Base-by-base conservation (phyloP, 1,140 invertebrate species). In the Augochlora pura region DNA sequence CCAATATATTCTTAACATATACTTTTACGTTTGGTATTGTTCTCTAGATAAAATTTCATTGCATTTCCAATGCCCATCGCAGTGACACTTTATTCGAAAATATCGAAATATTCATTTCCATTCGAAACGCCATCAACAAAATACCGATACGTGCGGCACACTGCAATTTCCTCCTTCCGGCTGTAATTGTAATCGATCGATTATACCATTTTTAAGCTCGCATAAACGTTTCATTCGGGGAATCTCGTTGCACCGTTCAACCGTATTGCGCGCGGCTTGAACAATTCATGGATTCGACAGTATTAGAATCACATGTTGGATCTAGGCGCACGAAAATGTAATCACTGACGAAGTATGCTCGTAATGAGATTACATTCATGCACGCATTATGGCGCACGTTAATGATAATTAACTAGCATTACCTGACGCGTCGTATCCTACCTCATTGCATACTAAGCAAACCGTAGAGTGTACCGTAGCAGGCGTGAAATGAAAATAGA, bases 401-500 rank as follows among this genome's bases (percentile, higher is more conserved):
- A 81, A 81, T 77, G 73, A 70, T 69, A 81, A 81, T 81, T 79
- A 79, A 79, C 70, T 79, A 52, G 57, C 62, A 60, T 79, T 79
- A 74, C 38, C 62, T 21, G 70, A 39, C 69, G 32, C 23, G 57
- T 25, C 59, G 27, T 54, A 23, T 52, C 8, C 52, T 32, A 12
- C 27, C 39, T 10, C 39, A 27, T 23, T n/a, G 27, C 23, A 32
- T 12, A 8, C 12, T 18, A 39, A 4, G 54, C 65, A 62, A 57
- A 60, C 14, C 52, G 21, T 16, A 16, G 57, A 3, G 49, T 52
- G 18, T 12, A 23, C 27, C 27, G 49, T 0, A 12, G 14, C 23
- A 16, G 9, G 9, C 0, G 0, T 1, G 9, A 21, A 46, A 18
- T 9, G 54, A 32, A 71, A 70, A 76, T 46, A 68, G 64, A 60